Base-by-base conservation (phyloP, 2,888 invertebrate species). In the Gymnoscelis rufifasciata region DNA sequence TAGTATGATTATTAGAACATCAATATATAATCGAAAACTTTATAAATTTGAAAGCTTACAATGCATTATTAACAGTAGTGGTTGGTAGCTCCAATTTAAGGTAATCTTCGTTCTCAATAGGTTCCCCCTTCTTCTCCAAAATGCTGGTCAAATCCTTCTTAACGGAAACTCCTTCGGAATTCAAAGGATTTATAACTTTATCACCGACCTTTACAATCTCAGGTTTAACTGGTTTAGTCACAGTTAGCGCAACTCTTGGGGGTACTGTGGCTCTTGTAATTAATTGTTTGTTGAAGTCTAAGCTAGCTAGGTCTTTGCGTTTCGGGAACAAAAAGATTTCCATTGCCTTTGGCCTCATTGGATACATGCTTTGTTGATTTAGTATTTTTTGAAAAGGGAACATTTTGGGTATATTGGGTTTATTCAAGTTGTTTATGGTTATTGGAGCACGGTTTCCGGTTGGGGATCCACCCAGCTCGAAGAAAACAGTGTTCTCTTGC, bases 251-350 rank as follows among this genome's bases (percentile, higher is more conserved):
- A 7, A 31, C 39, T 51, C 61, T 66, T 1, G 52, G 23, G 6
- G 14, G n/a, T 2, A 15, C n/a, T 6, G 31, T 33, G 13, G 14
- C n/a, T 35, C 19, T 35, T 15, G 35, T 35, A 1, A 35, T 10
- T 19, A 5, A 5, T 23, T 23, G 35, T 35, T 35, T 35, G 7
- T 10, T n/a, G 19, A 52, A 44, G 1, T 71, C 66, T 1, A 57
- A 54, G 4, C 43, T 38, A 5, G 43, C 39, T 3, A 54, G 30
- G 2, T 76, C 71, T 47, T 72, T 76, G 31, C 75, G 76, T 47
- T 78, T 81, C 0, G 87, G 86, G 49, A 79, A 76, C 8, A 86
- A 52, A 23, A 81, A 66, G 35, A 86, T 70, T 58, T 87, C 87
- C 8, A 86, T 64, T 1, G 72, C 57, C 57, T 78, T 83, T 1